Evolutionary conservation across 35 echinoderm and acorn worm genomes (phyloP), one percentile per base, ranked within the genome.

Genomic region (Lytechinus pictus): DNA sequence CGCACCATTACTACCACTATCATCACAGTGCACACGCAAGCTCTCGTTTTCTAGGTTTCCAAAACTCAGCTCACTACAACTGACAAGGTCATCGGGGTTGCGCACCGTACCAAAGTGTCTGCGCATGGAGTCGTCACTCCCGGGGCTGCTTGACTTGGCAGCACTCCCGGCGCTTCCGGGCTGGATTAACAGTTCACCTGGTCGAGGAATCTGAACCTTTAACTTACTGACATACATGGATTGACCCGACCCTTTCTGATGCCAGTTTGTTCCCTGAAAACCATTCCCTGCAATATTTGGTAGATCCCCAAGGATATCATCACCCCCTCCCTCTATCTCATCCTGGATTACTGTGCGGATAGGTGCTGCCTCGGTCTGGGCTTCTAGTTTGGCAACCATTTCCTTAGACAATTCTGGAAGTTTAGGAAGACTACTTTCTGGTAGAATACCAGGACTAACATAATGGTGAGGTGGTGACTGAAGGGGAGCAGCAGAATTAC

Each of bases 21-120:
- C 87, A 51, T 91, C 87, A 95, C 95, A 95, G 44, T 95, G 94
- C 33, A 94, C 94, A 55, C 87, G 53, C 54, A 94, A 54, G 58
- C 96, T 94, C 55, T 96, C 96, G 24, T 96, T 94, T 11, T 96
- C 96, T 89, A 89, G 87, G 92, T 96, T 94, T 27, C 94, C 96
- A 55, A 97, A 97, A 95, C 96, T 97, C 89, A 95, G 94, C 94
- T 97, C 96, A 95, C 96, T 97, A 86, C 95, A 95, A 97, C 96
- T 97, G 94, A 97, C 95, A 54, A 97, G 94, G 86, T 97, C 96
- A 95, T 95, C 95, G 53, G 95, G 93, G 55, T 95, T 95, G 61
- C 95, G 89, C 94, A 93, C 89, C 8, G 96, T 95, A 86, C 94
- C 96, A 94, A 95, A 95, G 5, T 94, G 94, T 66, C 96, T 97